phyloP scores from a whole-genome alignment of 2,888 invertebrate species.

The Heliconius erato region DNA sequence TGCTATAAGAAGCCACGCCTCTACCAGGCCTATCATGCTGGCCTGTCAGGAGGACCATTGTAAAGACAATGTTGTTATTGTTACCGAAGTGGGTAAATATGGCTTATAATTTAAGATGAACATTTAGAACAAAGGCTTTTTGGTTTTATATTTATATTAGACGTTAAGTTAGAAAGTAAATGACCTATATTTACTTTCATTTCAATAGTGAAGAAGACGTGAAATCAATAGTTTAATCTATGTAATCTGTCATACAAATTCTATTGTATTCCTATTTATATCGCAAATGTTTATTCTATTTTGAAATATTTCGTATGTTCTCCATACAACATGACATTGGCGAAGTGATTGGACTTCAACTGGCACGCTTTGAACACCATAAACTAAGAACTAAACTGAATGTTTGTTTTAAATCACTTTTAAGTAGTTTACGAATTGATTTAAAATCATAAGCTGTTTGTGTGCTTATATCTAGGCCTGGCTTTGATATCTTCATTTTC shows the following conservation, averaged over 20 bases:
- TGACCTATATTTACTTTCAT: slow-evolving; percentile 3
- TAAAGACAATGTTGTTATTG: slow-evolving; percentile 47
- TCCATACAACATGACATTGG: too few species aligned
- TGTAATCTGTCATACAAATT: not conserved
- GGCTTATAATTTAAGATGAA: slow-evolving; percentile 22
- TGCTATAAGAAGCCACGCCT: slow-evolving; percentile 65
- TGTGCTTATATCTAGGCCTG: too few species aligned
- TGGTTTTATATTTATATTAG: slow-evolving; percentile 1
- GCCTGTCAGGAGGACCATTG: slow-evolving; percentile 63
- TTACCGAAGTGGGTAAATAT: slow-evolving; percentile 42
- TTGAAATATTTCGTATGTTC: too few species aligned
- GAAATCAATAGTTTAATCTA: not conserved
- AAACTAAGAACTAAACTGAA: too few species aligned
- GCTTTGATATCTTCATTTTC: not conserved
- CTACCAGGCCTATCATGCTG: slow-evolving; percentile 67
- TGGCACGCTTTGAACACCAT: too few species aligned
- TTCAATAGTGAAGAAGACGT: not conserved
- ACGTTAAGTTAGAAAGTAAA: not conserved
- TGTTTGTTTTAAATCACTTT: too few species aligned
- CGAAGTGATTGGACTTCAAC: too few species aligned
- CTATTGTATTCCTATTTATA: not conserved
- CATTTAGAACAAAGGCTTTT: slow-evolving; percentile 22
- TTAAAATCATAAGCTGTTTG: too few species aligned
- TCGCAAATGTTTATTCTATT: too few species aligned
- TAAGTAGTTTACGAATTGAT: too few species aligned